Evolutionary conservation across 92 coral and sea anemone species (phyloP).

Genomic region (Ricordea florida): DNA sequence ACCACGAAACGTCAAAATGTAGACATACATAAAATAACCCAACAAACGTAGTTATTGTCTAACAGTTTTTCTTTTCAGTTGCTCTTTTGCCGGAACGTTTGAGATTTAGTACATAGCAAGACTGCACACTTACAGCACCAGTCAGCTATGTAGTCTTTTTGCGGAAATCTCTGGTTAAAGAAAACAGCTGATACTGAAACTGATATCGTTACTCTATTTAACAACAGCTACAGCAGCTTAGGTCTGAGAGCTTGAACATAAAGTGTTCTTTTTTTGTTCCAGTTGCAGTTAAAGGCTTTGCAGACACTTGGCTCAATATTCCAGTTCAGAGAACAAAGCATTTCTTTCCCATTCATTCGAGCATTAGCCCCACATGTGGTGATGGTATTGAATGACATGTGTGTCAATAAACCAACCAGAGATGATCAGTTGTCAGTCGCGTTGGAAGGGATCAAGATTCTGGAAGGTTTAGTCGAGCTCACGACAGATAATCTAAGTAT

Average conservation of each 20-base stretch:
- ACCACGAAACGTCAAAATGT: too few relatives aligned
- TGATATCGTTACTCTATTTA: too few relatives aligned
- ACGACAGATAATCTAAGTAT: slow-evolving; percentile 89
- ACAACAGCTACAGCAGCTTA: too few relatives aligned
- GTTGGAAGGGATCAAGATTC: slow-evolving; percentile 80
- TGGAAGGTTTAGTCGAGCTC: slow-evolving; percentile 78
- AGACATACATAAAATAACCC: too few relatives aligned
- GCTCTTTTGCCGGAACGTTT: too few relatives aligned
- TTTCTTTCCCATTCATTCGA: slow-evolving; percentile 83
- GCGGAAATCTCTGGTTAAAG: too few relatives aligned
- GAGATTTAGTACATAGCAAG: too few relatives aligned
- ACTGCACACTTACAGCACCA: too few relatives aligned
- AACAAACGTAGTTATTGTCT: too few relatives aligned
- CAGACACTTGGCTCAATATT: slow-evolving; percentile 88
- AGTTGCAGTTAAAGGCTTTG: slow-evolving; percentile 89
- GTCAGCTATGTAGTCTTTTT: too few relatives aligned
- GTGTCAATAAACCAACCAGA: slow-evolving; percentile 75
- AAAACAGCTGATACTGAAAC: too few relatives aligned
- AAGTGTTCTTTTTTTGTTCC: background rate
- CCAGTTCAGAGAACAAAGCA: slow-evolving; percentile 78
- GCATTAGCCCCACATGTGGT: slow-evolving; percentile 91
- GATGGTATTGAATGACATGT: slow-evolving; percentile 79
- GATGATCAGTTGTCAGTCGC: slow-evolving; percentile 79
- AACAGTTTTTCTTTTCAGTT: too few relatives aligned
- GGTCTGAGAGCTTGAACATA: background rate